Evolutionary conservation across 2,888 invertebrate genomes (phyloP).

Genomic region (Fragum fragum): DNA sequence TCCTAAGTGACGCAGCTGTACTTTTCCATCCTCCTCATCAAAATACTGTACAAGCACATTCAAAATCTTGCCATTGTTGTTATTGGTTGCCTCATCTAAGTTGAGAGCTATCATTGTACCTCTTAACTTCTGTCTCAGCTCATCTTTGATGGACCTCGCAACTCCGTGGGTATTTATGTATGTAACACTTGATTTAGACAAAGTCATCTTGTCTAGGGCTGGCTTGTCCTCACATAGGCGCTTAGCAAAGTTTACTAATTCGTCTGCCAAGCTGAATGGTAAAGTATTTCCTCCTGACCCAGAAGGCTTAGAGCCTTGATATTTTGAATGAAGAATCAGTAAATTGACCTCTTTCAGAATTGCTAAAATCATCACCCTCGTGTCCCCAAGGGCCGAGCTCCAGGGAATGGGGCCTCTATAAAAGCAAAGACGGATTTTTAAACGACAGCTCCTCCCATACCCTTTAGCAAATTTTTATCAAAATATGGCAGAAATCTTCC

Average conservation of each 20-base stretch:
- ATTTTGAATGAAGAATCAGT: too few species aligned
- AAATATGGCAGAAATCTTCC: too few species aligned
- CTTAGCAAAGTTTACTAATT: constrained; percentile 34
- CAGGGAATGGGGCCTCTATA: too few species aligned
- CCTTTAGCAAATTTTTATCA: too few species aligned
- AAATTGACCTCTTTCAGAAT: too few species aligned
- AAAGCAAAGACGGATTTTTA: too few species aligned
- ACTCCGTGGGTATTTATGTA: constrained; percentile 45
- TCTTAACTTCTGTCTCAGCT: constrained; percentile 16
- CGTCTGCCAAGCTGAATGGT: constrained; percentile 40
- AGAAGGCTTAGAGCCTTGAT: too few species aligned
- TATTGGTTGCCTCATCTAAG: constrained; percentile 46
- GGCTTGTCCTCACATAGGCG: constrained; percentile 31
- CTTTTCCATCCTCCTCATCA: constrained; percentile 30
- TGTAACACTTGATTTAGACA: constrained; percentile 34
- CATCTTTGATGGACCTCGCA: constrained; percentile 29
- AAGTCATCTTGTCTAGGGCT: constrained; percentile 32
- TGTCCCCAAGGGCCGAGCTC: too few species aligned
- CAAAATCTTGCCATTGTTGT: constrained; percentile 53
- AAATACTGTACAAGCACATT: constrained; percentile 39
- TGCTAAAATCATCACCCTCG: too few species aligned
- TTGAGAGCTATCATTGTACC: constrained; percentile 38
- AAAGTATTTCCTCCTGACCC: too few species aligned
- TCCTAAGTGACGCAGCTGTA: background rate
- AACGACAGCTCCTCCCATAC: too few species aligned